Base-by-base conservation (phyloP, 2,113 vertebrate species). In the Tichodroma muraria region DNA sequence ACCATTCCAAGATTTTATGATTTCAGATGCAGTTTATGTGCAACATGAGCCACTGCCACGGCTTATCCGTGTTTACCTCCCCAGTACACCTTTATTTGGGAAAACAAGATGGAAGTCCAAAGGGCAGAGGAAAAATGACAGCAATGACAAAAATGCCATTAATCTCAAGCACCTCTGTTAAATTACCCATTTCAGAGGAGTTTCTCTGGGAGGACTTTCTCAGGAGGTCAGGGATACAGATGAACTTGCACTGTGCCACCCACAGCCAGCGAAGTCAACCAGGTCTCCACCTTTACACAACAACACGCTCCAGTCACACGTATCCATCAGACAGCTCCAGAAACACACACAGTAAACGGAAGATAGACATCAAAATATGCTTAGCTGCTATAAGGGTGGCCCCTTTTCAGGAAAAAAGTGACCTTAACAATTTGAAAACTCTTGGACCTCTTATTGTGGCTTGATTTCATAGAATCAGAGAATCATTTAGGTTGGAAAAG, bases 281-380 rank as follows among this genome's bases (percentile, higher is more conserved):
- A 54, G 57, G 40, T 24, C 79, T 61, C 42, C 65, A 60, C 21
- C 53, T 44, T 57, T 4, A 47, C 30, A 63, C 63, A 78, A 33
- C 0, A 0, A 10, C 4, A 25, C 0, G 1, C 38, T 53, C 22
- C 44, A 49, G 37, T 24, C 54, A 16, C 15, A 0, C 0, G 7
- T 19, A 10, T 8, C 57, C 7, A 23, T 24, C 83, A 90, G 77
- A 15, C n/a, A 70, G 80, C 76, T 63, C 16, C 20, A 16, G 37
- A n/a, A 79, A 45, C 2, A 33, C 11, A 21, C n/a, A 33, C 15
- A 13, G 15, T 2, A 1, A 47, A 27, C 24, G 5, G 33, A 59
- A n/a, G 35, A 45, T 2, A 44, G 9, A 11, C 1, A 2, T 33
- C 71, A 63, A 60, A 69, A 42, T n/a, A 23, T 2, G 31, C 35